A percentile compares a stretch with the other conserved stretches of the same genome.
phyloP scores from a whole-genome alignment of 1,140 invertebrate species.

The Drosophila subobscura region DNA sequence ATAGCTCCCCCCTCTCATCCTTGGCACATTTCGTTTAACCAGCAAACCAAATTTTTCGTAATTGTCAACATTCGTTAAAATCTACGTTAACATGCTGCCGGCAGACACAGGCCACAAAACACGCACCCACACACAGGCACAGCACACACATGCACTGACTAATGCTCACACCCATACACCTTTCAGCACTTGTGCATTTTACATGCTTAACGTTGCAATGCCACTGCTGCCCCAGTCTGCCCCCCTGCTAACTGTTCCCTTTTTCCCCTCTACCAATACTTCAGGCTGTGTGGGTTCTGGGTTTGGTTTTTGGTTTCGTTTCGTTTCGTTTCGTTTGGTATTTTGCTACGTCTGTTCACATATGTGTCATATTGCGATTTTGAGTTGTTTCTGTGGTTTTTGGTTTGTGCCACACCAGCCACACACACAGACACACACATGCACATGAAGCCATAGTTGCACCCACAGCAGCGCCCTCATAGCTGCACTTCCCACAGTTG shows the following conservation, averaged over 20 bases:
- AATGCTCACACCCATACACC: slow-evolving; percentile 22
- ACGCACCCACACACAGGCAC: slow-evolving; percentile 1
- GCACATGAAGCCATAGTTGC: not conserved
- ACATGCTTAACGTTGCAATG: slow-evolving; percentile 73
- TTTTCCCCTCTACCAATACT: slow-evolving; percentile 1
- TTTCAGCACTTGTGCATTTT: slow-evolving; percentile 73
- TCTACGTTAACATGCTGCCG: slow-evolving; percentile 58
- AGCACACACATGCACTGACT: not conserved
- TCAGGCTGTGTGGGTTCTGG: slow-evolving; percentile 9
- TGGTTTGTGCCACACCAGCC: slow-evolving; percentile 41
- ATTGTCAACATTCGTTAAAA: slow-evolving; percentile 81
- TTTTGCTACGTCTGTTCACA: slow-evolving; percentile 69
- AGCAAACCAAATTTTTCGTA: slow-evolving; percentile 78
- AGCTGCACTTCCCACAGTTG: too few species aligned
- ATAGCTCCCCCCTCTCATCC: slow-evolving; percentile 32
- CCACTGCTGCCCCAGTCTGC: slow-evolving; percentile 17
- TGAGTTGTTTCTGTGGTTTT: slow-evolving; percentile 76
- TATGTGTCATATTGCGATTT: slow-evolving; percentile 79
- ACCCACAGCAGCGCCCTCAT: too few species aligned
- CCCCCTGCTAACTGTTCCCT: too few species aligned
- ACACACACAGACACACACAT: slow-evolving; percentile 4
- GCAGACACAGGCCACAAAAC: slow-evolving; percentile 8
- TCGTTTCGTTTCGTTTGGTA: slow-evolving; percentile 60
- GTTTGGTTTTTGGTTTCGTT: slow-evolving; percentile 34
- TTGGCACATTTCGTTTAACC: slow-evolving; percentile 65